Percentiles rank a stretch among this genome's conserved stretches.
Conservation (phyloP, 2,888 invertebrate genomes). For the Sialis fuliginosa region DNA sequence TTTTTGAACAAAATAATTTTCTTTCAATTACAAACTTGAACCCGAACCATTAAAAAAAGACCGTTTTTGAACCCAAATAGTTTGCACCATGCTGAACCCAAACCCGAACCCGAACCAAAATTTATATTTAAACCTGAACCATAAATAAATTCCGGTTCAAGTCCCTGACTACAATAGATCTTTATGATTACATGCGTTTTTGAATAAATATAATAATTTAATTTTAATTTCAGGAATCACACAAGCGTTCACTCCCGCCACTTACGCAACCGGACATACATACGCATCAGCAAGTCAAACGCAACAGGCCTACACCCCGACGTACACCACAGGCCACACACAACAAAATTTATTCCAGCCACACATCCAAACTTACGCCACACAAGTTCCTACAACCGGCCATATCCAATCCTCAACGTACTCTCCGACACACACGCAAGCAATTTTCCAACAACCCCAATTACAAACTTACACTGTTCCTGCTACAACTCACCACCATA, state of each 20-base stretch:
- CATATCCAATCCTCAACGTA: background rate
- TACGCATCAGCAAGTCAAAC: background rate
- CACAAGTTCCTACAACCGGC: background rate
- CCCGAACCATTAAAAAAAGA: too few relatives aligned
- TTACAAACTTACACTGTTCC: background rate
- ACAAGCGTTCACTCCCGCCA: slow-evolving; percentile 4
- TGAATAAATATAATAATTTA: too few relatives aligned
- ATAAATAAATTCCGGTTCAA: too few relatives aligned
- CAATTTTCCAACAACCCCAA: background rate
- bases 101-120: too few relatives aligned
- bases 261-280: background rate
- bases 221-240: too few relatives aligned
- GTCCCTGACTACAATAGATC: too few relatives aligned
- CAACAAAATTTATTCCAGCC: background rate
- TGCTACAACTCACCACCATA: background rate
- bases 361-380: background rate
- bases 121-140: too few relatives aligned
- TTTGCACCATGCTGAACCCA: too few relatives aligned
- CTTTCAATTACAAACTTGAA: too few relatives aligned
- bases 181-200: too few relatives aligned
- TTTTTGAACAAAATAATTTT: too few relatives aligned
- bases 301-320: background rate
- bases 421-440: background rate
- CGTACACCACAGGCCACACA: background rate
- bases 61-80: too few relatives aligned